phyloP scores from a whole-genome alignment of 1,140 invertebrate genomes.

The Eumeta japonica region DNA sequence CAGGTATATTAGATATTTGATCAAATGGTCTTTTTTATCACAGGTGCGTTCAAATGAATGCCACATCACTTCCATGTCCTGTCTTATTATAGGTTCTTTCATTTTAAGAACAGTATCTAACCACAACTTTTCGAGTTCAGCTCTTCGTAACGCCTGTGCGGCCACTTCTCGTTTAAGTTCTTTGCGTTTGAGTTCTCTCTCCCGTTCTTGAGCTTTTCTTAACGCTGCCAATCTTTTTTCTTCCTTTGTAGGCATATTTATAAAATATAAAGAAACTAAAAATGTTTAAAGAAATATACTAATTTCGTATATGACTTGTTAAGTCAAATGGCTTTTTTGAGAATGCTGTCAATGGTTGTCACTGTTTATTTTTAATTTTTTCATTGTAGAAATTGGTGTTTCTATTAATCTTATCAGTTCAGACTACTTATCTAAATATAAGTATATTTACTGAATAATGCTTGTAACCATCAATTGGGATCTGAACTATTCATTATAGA shows the following conservation, averaged over 20 bases:
- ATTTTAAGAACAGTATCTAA: constrained; percentile 40
- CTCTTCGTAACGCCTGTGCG: constrained; percentile 25
- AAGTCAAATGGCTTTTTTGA: no score
- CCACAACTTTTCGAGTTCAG: constrained; percentile 35
- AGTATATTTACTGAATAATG: no score
- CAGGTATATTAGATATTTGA: constrained; percentile 29
- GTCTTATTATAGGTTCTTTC: constrained; percentile 39
- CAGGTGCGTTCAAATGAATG: constrained; percentile 38
- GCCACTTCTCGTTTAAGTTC: constrained; percentile 36
- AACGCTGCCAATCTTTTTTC: constrained; percentile 35
- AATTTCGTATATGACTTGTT: no score
- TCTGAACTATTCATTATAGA: no score
- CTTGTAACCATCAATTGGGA: no score
- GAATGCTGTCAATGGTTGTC: no score
- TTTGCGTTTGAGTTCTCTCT: constrained; percentile 27
- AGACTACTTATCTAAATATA: no score
- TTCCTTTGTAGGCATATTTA: constrained; percentile 39
- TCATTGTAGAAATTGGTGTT: no score
- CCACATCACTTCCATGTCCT: constrained; percentile 47
- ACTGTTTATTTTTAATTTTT: constrained; percentile 9
- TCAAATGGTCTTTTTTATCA: constrained; percentile 43
- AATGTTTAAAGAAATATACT: no score
- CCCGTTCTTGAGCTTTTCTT: constrained; percentile 23
- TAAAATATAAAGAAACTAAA: no score
- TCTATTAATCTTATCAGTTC: no score